phyloP scores from a whole-genome alignment of 2,888 invertebrate genomes.

The Acanthoscelides obtectus region DNA sequence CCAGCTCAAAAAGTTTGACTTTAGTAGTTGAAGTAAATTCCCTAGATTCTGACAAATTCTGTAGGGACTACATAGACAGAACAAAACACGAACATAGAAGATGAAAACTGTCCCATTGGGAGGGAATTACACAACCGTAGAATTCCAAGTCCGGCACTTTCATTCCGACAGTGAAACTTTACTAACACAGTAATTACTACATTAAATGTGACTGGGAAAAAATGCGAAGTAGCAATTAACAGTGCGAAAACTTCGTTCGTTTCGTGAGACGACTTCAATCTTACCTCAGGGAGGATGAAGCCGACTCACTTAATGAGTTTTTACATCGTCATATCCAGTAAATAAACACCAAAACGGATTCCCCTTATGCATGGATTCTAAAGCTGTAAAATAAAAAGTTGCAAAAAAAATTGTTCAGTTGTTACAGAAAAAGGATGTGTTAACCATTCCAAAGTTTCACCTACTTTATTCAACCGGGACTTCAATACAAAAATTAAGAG shows the following conservation, averaged over 20 bases:
- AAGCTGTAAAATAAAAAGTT: no score
- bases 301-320: neutral
- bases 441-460: no score
- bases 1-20: no score
- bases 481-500: no score
- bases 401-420: no score
- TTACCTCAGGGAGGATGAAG: neutral
- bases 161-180: neutral
- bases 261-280: neutral
- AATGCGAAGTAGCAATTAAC: neutral
- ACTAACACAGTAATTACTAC: neutral
- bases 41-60: no score
- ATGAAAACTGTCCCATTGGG: neutral
- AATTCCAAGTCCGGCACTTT: neutral
- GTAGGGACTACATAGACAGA: no score
- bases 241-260: neutral
- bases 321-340: neutral
- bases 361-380: no score
- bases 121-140: neutral
- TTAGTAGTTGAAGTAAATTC: no score
- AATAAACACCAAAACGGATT: no score
- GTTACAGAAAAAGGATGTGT: no score
- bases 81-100: neutral
- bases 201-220: neutral
- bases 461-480: no score